Base-by-base conservation (phyloP, 2,113 vertebrate species). In the Catagonus wagneri region DNA sequence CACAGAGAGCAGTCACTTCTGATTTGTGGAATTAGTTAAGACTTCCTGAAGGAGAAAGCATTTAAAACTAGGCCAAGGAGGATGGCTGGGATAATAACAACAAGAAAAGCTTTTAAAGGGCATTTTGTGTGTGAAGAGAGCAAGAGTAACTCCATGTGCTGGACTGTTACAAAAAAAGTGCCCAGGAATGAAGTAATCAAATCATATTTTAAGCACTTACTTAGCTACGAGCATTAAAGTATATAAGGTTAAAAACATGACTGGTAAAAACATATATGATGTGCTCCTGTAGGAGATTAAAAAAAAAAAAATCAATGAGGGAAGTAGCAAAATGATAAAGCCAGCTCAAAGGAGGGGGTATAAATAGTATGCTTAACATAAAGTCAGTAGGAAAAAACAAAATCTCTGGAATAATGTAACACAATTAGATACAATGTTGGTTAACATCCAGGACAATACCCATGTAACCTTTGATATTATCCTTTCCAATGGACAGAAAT, bases 11-110 rank as follows among this genome's bases (percentile, higher is more conserved):
- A 96, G 91, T 96, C 69, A 87, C 74, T 93, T 94, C 83, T 93
- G 93, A 96, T 95, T 91, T 96, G 93, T 61, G 32, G 83, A 93
- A 94, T 93, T 95, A 95, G 91, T 68, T 83, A 86, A 92, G 72
- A 89, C 89, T 94, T 90, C 32, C 54, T 96, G 63, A 94, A 97
- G 91, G 79, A 89, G 78, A 97, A 93, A 85, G 2, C 34, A 74
- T 85, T 95, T 85, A 89, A 96, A 58, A 96, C 12, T 56, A 97
- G 94, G 76, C 8, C 85, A 89, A 71, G 63, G 72, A 89, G 74
- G n/a, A 86, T 44, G 60, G 63, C 3, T 84, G 56, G 44, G 29
- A 69, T 36, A 60, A 72, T 1, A 87, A 72, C 6, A 93, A 66
- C 36, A 74, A 52, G 54, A 19, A 29, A 80, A 29, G 3, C 20